A percentile compares a stretch with the other conserved stretches of the same genome.
Conservation (phyloP, 2,888 invertebrate genomes). For the Drosophila mimetica region DNA sequence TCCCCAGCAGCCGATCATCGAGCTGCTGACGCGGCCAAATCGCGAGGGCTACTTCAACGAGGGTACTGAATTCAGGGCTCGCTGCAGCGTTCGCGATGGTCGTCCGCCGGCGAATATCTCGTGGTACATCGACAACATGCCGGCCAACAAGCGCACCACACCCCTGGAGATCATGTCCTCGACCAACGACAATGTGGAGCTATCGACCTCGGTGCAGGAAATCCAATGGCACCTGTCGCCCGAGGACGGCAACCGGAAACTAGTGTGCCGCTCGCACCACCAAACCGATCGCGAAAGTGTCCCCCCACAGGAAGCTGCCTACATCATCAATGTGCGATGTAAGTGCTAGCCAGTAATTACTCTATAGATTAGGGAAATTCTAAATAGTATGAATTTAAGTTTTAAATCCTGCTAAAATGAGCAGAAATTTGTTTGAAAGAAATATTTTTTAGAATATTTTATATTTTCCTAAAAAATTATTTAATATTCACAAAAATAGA, state of each 20-base stretch:
- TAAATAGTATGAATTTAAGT: neutral
- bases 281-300: conserved; percentile 82
- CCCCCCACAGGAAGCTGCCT: conserved; percentile 79
- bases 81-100: conserved; percentile 89
- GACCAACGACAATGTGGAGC: conserved; percentile 86
- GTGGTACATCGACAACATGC: conserved; percentile 89
- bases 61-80: conserved; percentile 87
- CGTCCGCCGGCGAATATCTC: conserved; percentile 91
- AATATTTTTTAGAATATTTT: no score
- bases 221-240: conserved; percentile 87
- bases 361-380: neutral
- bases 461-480: no score
- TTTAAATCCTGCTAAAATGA: no score
- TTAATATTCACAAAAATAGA: no score
- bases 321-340: conserved; percentile 86
- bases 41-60: conserved; percentile 84
- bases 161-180: conserved; percentile 84
- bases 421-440: no score
- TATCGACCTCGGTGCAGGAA: conserved; percentile 88
- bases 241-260: conserved; percentile 87
- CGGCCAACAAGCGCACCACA: conserved; percentile 86
- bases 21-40: conserved; percentile 69
- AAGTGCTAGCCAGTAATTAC: conserved; percentile 77
- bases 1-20: conserved; percentile 82
- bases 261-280: conserved; percentile 89